phyloP scores from a whole-genome alignment of 1,140 invertebrate species.

The Samia ricini region DNA sequence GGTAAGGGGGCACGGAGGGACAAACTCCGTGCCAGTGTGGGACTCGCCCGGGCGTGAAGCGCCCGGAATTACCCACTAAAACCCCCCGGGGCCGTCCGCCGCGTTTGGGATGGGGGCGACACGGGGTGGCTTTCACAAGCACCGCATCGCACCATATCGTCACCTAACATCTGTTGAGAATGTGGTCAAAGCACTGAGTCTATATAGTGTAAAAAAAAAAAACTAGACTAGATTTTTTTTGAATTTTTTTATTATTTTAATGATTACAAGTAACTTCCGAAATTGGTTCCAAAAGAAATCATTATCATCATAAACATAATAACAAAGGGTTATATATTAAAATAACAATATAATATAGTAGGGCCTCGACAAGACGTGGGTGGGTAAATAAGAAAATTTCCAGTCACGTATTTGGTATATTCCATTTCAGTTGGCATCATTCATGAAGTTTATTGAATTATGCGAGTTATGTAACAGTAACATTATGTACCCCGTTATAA shows the following conservation, averaged over 20 bases:
- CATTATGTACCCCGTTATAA: not conserved
- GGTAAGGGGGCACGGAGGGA: too few species aligned
- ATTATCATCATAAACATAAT: not conserved
- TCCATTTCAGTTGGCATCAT: conserved; percentile 37
- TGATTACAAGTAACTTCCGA: not conserved
- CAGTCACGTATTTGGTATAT: conserved; percentile 35
- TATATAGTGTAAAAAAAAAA: too few species aligned
- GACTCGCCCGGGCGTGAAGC: too few species aligned
- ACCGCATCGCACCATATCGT: too few species aligned
- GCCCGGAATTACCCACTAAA: too few species aligned
- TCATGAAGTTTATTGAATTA: conserved; percentile 37
- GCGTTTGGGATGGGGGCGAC: too few species aligned
- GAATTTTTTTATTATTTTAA: not conserved
- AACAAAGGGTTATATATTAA: conserved; percentile 17
- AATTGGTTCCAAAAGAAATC: not conserved
- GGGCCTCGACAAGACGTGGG: conserved; percentile 14
- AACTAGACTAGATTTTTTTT: too few species aligned
- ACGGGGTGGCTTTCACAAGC: too few species aligned
- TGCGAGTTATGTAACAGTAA: conserved; percentile 13
- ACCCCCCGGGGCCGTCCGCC: too few species aligned
- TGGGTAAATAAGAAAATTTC: conserved; percentile 28
- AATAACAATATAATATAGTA: conserved; percentile 19
- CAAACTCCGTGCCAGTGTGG: too few species aligned
- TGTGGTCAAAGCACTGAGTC: too few species aligned
- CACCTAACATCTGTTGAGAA: too few species aligned